Conservation (phyloP, 2,888 invertebrate genomes). For the Mactromeris polynyma region DNA sequence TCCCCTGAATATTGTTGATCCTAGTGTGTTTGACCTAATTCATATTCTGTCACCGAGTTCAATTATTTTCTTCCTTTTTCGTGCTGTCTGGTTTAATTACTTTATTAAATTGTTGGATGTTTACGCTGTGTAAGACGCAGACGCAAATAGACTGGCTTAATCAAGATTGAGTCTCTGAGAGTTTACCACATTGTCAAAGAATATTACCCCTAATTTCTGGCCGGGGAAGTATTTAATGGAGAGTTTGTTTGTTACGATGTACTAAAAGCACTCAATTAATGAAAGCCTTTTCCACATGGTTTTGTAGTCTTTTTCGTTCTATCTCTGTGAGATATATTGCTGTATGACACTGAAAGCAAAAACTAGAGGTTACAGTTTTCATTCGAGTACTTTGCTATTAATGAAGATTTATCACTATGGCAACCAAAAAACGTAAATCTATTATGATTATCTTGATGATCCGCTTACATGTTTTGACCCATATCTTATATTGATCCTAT, state of each 20-base stretch:
- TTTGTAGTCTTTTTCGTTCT: neutral
- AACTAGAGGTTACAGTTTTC: neutral
- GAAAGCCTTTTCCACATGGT: neutral
- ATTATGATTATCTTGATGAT: neutral
- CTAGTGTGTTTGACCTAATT: no score
- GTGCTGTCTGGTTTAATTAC: no score
- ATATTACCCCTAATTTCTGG: neutral
- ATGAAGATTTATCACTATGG: neutral
- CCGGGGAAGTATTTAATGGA: neutral
- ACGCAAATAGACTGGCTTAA: neutral
- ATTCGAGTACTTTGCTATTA: neutral
- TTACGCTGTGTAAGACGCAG: neutral
- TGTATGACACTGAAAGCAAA: neutral
- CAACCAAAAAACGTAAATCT: neutral
- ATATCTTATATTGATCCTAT: neutral
- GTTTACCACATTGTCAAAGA: neutral
- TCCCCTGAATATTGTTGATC: no score
- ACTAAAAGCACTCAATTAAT: neutral
- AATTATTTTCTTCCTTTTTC: no score
- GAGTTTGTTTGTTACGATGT: neutral
- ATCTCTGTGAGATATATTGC: neutral
- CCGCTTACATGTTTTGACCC: neutral
- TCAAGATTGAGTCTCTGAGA: neutral
- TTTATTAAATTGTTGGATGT: no score
- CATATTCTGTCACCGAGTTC: no score